Conservation (phyloP, 2,888 invertebrate species). For the Eupithecia inturbata region DNA sequence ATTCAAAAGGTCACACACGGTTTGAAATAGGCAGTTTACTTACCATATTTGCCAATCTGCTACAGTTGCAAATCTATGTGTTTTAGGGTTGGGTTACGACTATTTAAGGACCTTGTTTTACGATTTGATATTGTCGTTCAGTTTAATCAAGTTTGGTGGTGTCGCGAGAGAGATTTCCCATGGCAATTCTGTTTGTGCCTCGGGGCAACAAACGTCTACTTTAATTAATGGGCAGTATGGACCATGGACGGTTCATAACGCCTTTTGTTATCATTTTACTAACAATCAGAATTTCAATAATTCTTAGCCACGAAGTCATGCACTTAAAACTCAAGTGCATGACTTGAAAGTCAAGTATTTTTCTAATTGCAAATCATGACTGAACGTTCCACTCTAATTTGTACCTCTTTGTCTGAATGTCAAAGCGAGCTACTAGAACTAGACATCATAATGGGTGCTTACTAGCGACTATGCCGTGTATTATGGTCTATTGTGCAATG, state of each 20-base stretch:
- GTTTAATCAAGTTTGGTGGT: neutral
- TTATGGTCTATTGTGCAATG: conserved; percentile 18
- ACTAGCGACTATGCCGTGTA: conserved; percentile 44
- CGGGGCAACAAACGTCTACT: neutral
- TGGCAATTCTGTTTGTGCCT: neutral
- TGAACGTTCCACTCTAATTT: conserved; percentile 48
- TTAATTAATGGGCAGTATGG: neutral
- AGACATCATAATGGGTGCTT: conserved; percentile 54
- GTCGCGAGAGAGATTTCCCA: neutral
- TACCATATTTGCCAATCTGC: conserved; percentile 25
- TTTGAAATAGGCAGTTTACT: conserved; percentile 13
- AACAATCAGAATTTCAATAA: neutral
- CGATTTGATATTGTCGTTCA: conserved; percentile 2
- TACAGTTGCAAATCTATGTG: conserved; percentile 11
- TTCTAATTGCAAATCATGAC: conserved; percentile 45
- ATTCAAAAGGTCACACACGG: conserved; percentile 29
- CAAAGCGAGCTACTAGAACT: conserved; percentile 47
- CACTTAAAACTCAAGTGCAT: neutral
- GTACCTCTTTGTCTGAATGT: conserved; percentile 63
- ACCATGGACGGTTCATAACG: neutral
- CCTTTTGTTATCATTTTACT: neutral
- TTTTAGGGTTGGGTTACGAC: conserved; percentile 20
- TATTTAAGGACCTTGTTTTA: conserved; percentile 2
- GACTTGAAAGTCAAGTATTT: conserved; percentile 10
- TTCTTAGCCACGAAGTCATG: neutral